Percentiles rank a stretch among this genome's conserved stretches.
phyloP scores from a whole-genome alignment of 1,140 invertebrate species.

The Anoplolepis gracilipes region DNA sequence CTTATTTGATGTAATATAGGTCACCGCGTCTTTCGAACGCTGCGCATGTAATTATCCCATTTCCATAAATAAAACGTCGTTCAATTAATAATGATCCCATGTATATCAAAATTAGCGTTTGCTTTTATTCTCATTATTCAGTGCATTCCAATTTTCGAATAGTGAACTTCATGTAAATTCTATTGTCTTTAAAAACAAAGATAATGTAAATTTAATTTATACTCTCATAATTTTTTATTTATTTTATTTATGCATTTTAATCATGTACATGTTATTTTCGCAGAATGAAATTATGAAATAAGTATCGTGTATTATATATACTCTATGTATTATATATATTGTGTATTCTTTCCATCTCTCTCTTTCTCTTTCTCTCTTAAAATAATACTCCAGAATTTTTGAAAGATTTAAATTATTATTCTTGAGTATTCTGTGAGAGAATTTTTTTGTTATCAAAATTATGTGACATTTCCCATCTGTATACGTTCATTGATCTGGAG shows the following conservation, averaged over 20 bases:
- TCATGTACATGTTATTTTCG: too few species aligned
- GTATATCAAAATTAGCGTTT: not conserved
- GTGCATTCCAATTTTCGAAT: not conserved
- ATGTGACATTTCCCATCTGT: not conserved
- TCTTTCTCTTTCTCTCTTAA: too few species aligned
- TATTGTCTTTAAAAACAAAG: not conserved
- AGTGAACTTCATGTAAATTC: not conserved
- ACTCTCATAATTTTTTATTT: too few species aligned
- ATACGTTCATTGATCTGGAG: conserved; percentile 56
- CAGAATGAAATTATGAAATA: too few species aligned
- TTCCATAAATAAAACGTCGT: conserved; percentile 46
- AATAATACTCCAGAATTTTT: not conserved
- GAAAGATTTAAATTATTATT: not conserved
- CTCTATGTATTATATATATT: too few species aligned
- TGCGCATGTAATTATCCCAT: conserved; percentile 12
- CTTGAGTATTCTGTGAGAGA: not conserved
- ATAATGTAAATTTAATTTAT: too few species aligned
- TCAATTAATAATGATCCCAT: conserved; percentile 19
- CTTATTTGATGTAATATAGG: conserved; percentile 49
- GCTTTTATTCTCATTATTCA: conserved; percentile 20
- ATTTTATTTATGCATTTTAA: too few species aligned
- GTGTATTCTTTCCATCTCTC: too few species aligned
- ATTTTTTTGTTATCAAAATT: not conserved
- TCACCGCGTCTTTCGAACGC: conserved; percentile 41
- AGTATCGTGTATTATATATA: too few species aligned